These are phyloP conservation scores for Presbytis comata DNA, from an alignment of 2,797 vertebrate species.

Conservation along the genomic window DNA sequence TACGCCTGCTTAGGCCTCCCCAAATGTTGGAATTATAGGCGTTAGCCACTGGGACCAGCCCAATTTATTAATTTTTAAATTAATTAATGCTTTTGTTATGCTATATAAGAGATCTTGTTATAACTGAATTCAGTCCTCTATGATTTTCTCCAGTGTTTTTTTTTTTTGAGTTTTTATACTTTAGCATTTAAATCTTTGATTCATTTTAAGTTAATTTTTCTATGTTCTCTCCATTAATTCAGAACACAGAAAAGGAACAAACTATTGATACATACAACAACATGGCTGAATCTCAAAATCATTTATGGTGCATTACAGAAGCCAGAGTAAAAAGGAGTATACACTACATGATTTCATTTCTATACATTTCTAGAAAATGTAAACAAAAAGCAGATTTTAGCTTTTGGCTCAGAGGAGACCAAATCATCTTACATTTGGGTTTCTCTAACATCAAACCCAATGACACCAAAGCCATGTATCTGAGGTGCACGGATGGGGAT, in stretches of 20 bases:
- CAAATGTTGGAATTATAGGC: too few species aligned
- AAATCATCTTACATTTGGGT: slow-evolving; percentile 85
- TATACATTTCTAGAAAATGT: neutral
- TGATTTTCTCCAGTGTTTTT: neutral
- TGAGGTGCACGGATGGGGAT: slow-evolving; percentile 91
- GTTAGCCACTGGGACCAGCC: too few species aligned
- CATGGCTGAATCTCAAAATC: neutral
- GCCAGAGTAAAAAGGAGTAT: neutral
- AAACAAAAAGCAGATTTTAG: slow-evolving; percentile 52
- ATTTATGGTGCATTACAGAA: neutral
- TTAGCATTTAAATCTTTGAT: neutral
- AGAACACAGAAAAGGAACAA: neutral
- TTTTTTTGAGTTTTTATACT: slow-evolving; percentile 1
- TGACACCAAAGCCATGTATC: slow-evolving; percentile 91
- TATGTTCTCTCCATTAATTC: neutral
- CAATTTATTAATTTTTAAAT: neutral
- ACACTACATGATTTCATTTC: neutral
- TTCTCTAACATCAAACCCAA: slow-evolving; percentile 93
- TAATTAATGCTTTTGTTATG: neutral
- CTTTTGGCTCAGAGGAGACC: slow-evolving; percentile 68
- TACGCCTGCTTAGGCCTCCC: too few species aligned
- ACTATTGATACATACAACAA: neutral
- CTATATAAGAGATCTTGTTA: neutral
- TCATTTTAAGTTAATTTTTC: neutral
- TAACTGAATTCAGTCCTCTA: neutral